Evolutionary conservation across 2,113 vertebrate genomes (phyloP), one percentile per base, ranked within the genome.

Genomic region (Prochilodus magdalenae): DNA sequence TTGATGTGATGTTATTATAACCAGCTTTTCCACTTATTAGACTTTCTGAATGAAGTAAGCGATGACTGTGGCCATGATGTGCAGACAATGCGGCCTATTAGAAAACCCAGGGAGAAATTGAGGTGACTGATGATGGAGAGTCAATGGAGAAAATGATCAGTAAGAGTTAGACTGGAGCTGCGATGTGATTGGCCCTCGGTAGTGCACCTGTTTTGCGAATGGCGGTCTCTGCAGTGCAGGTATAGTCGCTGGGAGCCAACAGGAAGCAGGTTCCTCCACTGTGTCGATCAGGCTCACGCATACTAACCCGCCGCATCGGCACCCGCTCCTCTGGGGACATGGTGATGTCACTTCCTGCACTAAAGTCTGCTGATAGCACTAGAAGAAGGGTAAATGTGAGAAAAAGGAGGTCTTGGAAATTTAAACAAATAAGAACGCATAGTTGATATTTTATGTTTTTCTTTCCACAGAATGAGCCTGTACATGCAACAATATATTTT

Each of bases 301-400:
- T 94, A 87, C 97, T 98, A 94, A 97, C 98, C 66, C 96, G 93
- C 90, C 96, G 95, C 95, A 98, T 96, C 88, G 96, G 95, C 89
- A 95, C 92, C 87, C 93, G 94, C 91, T 98, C 97, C 90, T 96
- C 96, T 81, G 97, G 93, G 86, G 98, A 97, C 90, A 95, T 90
- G 88, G 96, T 96, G 85, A 97, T 95, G 93, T 98, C 96, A 94
- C 96, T 97, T 94, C 95, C 96, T 89, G 95, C 94, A 87, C 97
- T 98, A 93, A 96, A 96, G 94, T 98, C 97, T 92, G 95, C 96
- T 92, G 95, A 97, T 92, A 98, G 92, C 89, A 96, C 95, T 96
- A 93, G 88, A 62, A 67, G 15, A 27, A 73, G 51, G 3, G 7
- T 0, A n/a, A 63, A 26, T 18, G 40, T 53, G 29, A 81, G 57